Conservation (phyloP, 2,113 vertebrate species). For the Percina caprodes region DNA sequence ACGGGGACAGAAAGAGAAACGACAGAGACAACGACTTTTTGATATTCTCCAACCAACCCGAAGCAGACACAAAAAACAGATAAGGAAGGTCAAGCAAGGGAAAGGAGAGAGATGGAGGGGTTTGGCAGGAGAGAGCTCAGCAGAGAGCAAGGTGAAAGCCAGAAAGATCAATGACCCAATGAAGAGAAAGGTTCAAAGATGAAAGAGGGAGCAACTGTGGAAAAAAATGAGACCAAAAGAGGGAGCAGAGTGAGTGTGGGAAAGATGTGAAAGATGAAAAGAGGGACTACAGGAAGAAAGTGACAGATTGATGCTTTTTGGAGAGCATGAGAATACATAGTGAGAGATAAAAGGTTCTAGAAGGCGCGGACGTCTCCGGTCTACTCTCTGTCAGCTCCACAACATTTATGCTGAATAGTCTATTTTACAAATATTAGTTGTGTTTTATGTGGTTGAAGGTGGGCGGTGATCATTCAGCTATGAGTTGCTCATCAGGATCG, state of each 20-base stretch:
- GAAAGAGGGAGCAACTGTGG: slow-evolving; percentile 46
- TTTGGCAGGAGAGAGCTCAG: slow-evolving; percentile 45
- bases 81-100: slow-evolving; percentile 60
- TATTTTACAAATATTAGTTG: too few relatives aligned
- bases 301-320: slow-evolving; percentile 54
- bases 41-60: slow-evolving; percentile 54
- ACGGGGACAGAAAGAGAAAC: slow-evolving; percentile 37
- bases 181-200: slow-evolving; percentile 66
- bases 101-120: slow-evolving; percentile 39
- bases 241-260: slow-evolving; percentile 31
- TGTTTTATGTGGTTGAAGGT: too few relatives aligned
- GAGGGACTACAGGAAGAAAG: slow-evolving; percentile 56
- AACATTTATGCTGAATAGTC: too few relatives aligned
- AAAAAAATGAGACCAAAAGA: slow-evolving; percentile 36
- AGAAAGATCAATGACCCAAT: slow-evolving; percentile 68
- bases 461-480: too few relatives aligned
- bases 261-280: slow-evolving; percentile 68
- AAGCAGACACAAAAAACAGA: slow-evolving; percentile 29
- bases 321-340: slow-evolving; percentile 58
- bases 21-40: slow-evolving; percentile 43
- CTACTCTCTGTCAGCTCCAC: too few relatives aligned
- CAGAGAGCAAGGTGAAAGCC: slow-evolving; percentile 53
- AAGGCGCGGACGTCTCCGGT: too few relatives aligned
- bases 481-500: too few relatives aligned
- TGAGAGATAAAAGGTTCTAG: slow-evolving; percentile 33